phyloP scores from a whole-genome alignment of 2,797 vertebrate species.

The Trichosurus vulpecula region DNA sequence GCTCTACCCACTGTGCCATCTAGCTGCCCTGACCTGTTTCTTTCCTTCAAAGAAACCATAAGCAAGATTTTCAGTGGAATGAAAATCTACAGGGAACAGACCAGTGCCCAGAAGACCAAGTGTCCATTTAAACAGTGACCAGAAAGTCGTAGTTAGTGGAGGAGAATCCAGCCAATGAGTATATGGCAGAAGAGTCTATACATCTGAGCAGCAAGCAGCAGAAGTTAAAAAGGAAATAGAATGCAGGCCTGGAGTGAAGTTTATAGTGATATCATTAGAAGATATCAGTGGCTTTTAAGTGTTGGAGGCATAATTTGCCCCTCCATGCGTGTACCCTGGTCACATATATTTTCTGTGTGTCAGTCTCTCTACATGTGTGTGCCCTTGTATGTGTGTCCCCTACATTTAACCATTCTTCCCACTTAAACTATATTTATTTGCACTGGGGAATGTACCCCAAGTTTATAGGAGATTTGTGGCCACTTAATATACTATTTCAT shows the following conservation, averaged over 20 bases:
- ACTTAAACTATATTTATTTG: not conserved
- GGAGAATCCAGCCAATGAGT: not conserved
- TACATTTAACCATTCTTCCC: not conserved
- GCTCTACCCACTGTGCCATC: too few relatives aligned
- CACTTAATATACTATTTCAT: not conserved
- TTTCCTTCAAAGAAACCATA: not conserved
- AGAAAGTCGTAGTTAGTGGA: not conserved
- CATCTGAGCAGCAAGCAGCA: not conserved
- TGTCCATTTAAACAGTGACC: not conserved
- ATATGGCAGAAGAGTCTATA: not conserved
- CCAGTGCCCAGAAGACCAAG: not conserved
- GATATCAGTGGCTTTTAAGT: not conserved
- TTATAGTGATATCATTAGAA: not conserved
- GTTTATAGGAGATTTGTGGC: not conserved
- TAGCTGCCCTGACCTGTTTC: too few relatives aligned
- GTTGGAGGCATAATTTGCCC: not conserved
- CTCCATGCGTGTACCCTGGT: not conserved
- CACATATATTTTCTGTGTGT: not conserved
- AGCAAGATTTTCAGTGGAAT: not conserved
- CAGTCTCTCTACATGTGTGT: not conserved
- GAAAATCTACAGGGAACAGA: not conserved
- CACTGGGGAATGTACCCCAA: not conserved
- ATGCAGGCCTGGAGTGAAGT: not conserved
- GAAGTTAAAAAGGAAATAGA: not conserved
- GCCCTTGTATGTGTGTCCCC: not conserved